Evolutionary conservation across 2,888 invertebrate species (phyloP).

Genomic region (Parnassius orleans): DNA sequence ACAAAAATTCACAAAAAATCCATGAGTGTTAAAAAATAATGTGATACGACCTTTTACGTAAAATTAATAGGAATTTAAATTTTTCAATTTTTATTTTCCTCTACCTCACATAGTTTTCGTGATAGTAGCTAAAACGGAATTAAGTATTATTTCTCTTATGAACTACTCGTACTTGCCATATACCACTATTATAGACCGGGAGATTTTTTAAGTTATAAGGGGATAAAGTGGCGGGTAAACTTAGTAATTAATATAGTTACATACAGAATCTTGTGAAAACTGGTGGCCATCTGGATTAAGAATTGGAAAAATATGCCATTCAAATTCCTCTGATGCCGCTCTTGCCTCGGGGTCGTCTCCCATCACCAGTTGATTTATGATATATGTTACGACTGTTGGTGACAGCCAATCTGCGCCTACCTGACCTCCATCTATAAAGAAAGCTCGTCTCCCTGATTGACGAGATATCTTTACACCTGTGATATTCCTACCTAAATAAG

Average conservation of each 20-base stretch:
- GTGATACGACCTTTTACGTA: too few relatives aligned
- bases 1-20: too few relatives aligned
- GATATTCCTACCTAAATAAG: constrained; percentile 60
- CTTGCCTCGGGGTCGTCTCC: constrained; percentile 73
- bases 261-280: constrained; percentile 82
- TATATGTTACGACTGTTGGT: constrained; percentile 83
- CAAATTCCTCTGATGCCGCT: constrained; percentile 76
- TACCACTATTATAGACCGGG: too few relatives aligned
- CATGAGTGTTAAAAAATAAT: too few relatives aligned
- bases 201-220: too few relatives aligned
- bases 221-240: too few relatives aligned
- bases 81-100: too few relatives aligned
- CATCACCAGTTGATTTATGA: constrained; percentile 82
- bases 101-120: too few relatives aligned
- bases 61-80: too few relatives aligned
- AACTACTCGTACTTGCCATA: too few relatives aligned
- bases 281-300: constrained; percentile 89
- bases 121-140: too few relatives aligned
- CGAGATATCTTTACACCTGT: constrained; percentile 68
- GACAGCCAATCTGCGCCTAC: constrained; percentile 90
- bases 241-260: constrained; percentile 25
- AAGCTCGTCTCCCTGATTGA: constrained; percentile 45
- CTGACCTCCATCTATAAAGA: constrained; percentile 77
- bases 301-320: constrained; percentile 88
- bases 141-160: too few relatives aligned